Percentiles rank a stretch among this genome's conserved stretches.
Evolutionary conservation across 2,797 vertebrate species (phyloP).

Genomic region (Erpetoichthys calabaricus): DNA sequence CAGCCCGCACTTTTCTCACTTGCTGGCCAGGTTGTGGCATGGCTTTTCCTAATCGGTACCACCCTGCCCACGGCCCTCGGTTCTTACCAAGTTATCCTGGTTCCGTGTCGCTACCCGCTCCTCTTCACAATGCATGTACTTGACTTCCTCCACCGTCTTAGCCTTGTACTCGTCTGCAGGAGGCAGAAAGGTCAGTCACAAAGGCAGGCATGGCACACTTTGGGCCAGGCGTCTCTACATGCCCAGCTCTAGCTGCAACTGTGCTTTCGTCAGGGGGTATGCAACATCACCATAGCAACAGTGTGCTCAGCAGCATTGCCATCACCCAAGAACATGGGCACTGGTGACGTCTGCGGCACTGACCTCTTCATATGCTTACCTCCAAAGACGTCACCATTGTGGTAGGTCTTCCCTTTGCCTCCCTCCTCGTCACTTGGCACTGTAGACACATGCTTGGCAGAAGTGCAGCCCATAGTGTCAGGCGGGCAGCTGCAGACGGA

Average conservation of each 20-base stretch:
- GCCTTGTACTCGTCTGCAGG: conserved; percentile 89
- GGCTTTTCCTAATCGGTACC: too few species aligned
- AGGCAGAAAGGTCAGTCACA: background rate
- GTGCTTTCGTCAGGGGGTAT: too few species aligned
- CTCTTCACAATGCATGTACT: conserved; percentile 75
- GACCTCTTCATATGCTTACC: conserved; percentile 52
- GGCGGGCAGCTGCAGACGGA: conserved; percentile 55
- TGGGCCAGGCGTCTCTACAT: too few species aligned
- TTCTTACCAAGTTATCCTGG: conserved; percentile 95
- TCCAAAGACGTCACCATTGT: conserved; percentile 91
- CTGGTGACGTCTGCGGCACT: background rate
- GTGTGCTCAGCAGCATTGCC: too few species aligned
- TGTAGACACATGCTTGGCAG: conserved; percentile 97
- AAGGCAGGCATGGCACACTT: too few species aligned
- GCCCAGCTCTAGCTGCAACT: too few species aligned
- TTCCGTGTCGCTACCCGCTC: conserved; percentile 85
- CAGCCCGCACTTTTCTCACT: too few species aligned
- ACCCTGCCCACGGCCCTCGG: too few species aligned
- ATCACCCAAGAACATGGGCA: too few species aligned
- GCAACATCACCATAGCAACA: too few species aligned
- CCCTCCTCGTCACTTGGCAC: conserved; percentile 94
- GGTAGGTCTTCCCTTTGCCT: conserved; percentile 89
- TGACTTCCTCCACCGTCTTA: conserved; percentile 97
- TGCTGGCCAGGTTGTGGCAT: too few species aligned
- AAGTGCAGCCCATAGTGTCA: conserved; percentile 99